Evolutionary conservation across 2,113 vertebrate genomes (phyloP).

Genomic region (Ginglymostoma cirratum): DNA sequence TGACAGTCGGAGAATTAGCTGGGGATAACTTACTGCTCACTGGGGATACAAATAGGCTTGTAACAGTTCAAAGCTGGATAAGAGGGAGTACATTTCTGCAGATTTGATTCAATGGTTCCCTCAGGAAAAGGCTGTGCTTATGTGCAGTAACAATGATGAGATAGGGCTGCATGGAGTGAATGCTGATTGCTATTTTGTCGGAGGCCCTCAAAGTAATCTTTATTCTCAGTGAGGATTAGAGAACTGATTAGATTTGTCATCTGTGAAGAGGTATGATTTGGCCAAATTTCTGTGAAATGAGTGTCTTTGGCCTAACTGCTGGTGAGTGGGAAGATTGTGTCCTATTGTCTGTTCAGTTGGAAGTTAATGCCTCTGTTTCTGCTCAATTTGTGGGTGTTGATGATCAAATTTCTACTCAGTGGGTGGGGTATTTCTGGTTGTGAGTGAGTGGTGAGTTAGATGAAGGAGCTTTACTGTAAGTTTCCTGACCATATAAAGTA

Average conservation of each 20-base stretch:
- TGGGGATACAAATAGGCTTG: neutral
- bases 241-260: neutral
- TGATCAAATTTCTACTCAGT: neutral
- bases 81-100: too few species aligned
- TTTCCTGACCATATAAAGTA: neutral
- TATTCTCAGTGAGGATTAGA: neutral
- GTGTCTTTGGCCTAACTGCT: neutral
- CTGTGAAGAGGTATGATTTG: neutral
- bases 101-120: neutral
- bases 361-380: neutral
- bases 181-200: neutral
- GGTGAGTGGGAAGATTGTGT: neutral
- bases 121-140: neutral
- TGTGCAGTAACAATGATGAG: neutral
- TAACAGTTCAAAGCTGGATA: neutral
- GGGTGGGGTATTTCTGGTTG: neutral
- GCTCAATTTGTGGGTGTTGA: slow-evolving; percentile 1
- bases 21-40: neutral
- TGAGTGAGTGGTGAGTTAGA: neutral
- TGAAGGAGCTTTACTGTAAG: neutral
- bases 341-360: too few species aligned
- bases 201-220: neutral
- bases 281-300: neutral
- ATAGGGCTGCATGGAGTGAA: neutral
- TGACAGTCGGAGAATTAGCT: neutral